Conservation (phyloP, 2,113 vertebrate genomes). For the Apistogramma diplotaenia region DNA sequence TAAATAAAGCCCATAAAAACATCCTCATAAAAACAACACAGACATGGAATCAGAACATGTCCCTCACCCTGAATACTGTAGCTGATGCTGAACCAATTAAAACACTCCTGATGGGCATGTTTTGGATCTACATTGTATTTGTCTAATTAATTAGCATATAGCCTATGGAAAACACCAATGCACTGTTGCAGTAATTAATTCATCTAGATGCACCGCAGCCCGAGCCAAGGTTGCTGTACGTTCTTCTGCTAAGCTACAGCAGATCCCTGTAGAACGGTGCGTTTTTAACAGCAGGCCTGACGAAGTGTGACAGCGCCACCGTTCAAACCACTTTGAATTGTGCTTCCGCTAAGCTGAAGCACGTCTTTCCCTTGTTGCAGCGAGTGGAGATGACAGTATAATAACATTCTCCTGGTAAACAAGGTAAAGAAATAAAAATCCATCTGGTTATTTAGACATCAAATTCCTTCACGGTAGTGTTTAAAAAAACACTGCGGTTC, state of each 20-base stretch:
- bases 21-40: constrained; percentile 16
- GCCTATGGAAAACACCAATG: constrained; percentile 59
- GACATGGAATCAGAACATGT: constrained; percentile 28
- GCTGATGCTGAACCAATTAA: constrained; percentile 57
- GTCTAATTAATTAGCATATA: constrained; percentile 70
- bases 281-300: constrained; percentile 21
- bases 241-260: constrained; percentile 13
- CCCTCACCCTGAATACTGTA: constrained; percentile 26
- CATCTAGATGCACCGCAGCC: constrained; percentile 33
- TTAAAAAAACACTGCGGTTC: constrained; percentile 13
- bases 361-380: constrained; percentile 9
- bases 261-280: constrained; percentile 10
- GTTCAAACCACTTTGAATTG: constrained; percentile 44
- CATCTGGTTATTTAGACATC: constrained; percentile 28
- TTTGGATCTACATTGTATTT: constrained; percentile 65
- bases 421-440: constrained; percentile 21
- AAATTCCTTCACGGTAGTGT: constrained; percentile 35
- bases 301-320: constrained; percentile 25
- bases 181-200: constrained; percentile 60
- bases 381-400: constrained; percentile 46
- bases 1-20: constrained; percentile 27
- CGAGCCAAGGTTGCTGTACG: constrained; percentile 57
- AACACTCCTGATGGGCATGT: constrained; percentile 65
- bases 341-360: constrained; percentile 26
- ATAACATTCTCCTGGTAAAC: constrained; percentile 45